Evolutionary conservation across 2,888 invertebrate species (phyloP), one percentile per base, ranked within the genome.

Genomic region (Leptinotarsa tumamoca): DNA sequence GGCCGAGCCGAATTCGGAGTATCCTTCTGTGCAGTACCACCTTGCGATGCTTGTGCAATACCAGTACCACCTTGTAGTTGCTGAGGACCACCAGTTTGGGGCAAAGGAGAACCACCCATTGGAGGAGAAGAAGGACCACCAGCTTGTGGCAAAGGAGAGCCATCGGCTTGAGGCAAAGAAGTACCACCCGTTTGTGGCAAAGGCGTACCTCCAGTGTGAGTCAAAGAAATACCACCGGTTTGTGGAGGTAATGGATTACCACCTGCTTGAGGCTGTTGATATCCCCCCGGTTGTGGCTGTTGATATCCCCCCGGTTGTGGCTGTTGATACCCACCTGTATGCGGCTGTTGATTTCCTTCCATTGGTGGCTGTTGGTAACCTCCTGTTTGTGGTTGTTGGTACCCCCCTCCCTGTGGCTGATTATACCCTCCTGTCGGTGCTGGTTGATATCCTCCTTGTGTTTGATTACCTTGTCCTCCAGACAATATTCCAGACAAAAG

Each of bases 401-500:
- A 68, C 17, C 49, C 73, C 4, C 68, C 58, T 10, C 61, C 13
- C 2, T 51, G 68, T 15, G 61, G 56, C 43, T 67, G 58, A n/a
- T 54, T 17, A 66, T 54, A 33, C 13, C 72, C 67, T 23, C 61
- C 61, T 17, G 63, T 27, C 27, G 50, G 68, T 17, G 72, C 68
- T 23, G 67, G 72, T 23, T 72, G 72, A 23, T 67, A 67, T 21
- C 23, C 43, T 58, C 72, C 72, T 67, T 23, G 69, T 14, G 43
- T 49, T 15, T 43, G 43, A 23, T 67, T 67, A 18, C 56, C 67
- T 54, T 66, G 54, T 21, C 63, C 67, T 14, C 76, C 74, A 49
- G 74, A 70, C 67, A 74, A 52, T 33, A 74, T 58, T 27, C 72
- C 70, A 13, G 69, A 67, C 23, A 78, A 56, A 10, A 78, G 73